phyloP scores from a whole-genome alignment of 2,797 vertebrate species.

The Muraenolepis orangiensis region DNA sequence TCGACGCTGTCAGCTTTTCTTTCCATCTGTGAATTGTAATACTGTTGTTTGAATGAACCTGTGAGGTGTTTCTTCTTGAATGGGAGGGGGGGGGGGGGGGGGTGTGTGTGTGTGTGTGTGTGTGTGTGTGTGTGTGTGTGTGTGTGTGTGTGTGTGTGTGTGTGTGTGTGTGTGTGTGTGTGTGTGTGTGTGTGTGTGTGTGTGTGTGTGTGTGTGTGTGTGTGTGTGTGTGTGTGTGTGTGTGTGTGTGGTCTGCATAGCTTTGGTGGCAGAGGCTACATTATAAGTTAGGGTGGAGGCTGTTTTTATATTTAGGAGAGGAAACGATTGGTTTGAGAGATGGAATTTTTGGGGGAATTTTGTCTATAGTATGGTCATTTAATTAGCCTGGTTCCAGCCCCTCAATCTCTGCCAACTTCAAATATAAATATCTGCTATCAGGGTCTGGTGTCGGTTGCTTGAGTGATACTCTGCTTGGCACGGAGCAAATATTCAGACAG shows the following conservation, averaged over 20 bases:
- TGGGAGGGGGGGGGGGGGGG: no score
- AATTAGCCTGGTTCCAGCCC: neutral
- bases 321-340: neutral
- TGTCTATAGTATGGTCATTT: neutral
- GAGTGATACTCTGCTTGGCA: neutral
- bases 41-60: slow-evolving; percentile 18
- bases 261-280: slow-evolving; percentile 15
- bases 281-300: neutral
- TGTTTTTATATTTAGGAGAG: neutral
- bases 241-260: neutral
- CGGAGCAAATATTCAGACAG: neutral
- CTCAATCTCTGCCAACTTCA: neutral
- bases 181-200: slow-evolving; percentile 45
- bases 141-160: neutral
- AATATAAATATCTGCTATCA: neutral
- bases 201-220: slow-evolving; percentile 25
- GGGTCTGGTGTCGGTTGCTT: neutral
- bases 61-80: slow-evolving; percentile 25
- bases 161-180: slow-evolving; percentile 43
- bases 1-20: slow-evolving; percentile 25
- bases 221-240: neutral
- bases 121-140: slow-evolving; percentile 18
- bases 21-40: slow-evolving; percentile 25
- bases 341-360: neutral
- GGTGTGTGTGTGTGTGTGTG: slow-evolving; percentile 46